phyloP scores from a whole-genome alignment of 2,888 invertebrate species.

The Hirtodrosophila duncani region DNA sequence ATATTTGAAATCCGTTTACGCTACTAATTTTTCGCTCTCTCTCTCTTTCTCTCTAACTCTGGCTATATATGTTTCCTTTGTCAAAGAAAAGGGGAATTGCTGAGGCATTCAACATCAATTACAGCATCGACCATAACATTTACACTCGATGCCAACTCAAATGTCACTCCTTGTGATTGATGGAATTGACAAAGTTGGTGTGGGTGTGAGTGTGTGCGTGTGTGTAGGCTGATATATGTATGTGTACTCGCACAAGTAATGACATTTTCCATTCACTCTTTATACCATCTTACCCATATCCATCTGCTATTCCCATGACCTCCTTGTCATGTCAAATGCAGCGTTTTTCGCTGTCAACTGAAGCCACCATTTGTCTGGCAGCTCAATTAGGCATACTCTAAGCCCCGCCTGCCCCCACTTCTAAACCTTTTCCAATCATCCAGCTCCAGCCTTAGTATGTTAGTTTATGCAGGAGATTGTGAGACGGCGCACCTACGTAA shows the following conservation, averaged over 20 bases:
- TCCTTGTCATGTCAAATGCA: conserved; percentile 44
- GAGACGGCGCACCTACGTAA: too few relatives aligned
- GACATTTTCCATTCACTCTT: not conserved
- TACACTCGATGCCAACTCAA: conserved; percentile 44
- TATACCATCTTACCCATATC: not conserved
- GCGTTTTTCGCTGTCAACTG: conserved; percentile 56
- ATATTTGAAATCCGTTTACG: conserved; percentile 57
- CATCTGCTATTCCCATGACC: not conserved
- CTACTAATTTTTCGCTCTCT: conserved; percentile 46
- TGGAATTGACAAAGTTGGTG: conserved; percentile 62
- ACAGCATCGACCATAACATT: conserved; percentile 36
- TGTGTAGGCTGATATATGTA: conserved; percentile 1
- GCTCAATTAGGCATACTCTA: conserved; percentile 49
- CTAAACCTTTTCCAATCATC: too few relatives aligned
- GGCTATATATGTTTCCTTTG: conserved; percentile 4
- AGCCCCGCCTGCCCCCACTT: too few relatives aligned
- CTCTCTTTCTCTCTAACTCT: not conserved
- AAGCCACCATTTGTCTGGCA: conserved; percentile 56
- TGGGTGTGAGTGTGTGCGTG: conserved; percentile 24
- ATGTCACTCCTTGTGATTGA: conserved; percentile 65
- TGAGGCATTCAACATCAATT: conserved; percentile 48
- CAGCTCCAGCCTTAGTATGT: too few relatives aligned
- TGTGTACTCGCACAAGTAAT: not conserved
- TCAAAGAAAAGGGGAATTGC: not conserved
- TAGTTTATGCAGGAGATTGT: too few relatives aligned